A percentile compares a stretch with the other conserved stretches of the same genome.
Conservation (phyloP, 2,888 invertebrate species). For the Agrilus cyanescens region DNA sequence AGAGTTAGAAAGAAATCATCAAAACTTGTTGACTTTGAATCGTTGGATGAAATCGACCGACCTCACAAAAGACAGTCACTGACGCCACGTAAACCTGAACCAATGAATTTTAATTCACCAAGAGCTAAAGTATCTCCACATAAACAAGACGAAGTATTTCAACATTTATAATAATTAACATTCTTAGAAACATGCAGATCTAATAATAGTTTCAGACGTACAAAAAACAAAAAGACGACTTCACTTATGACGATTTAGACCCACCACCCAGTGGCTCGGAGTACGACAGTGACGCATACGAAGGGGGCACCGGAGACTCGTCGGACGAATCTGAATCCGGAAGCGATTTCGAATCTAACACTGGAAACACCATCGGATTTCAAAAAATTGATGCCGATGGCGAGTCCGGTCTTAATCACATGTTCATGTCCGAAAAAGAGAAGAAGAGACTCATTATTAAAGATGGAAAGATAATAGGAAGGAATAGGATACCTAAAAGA, state of each 20-base stretch:
- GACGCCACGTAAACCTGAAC: constrained; percentile 23
- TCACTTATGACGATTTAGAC: constrained; percentile 25
- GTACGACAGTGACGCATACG: constrained; percentile 30
- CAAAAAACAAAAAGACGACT: constrained; percentile 12
- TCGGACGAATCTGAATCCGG: constrained; percentile 28
- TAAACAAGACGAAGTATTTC: constrained; percentile 21
- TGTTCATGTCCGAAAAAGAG: constrained; percentile 70
- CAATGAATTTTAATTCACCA: constrained; percentile 14
- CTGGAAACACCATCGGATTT: constrained; percentile 36
- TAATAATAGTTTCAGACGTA: no score
- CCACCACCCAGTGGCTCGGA: constrained; percentile 32
- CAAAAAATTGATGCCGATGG: constrained; percentile 39
- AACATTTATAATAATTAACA: neutral
- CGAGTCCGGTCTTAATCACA: constrained; percentile 37
- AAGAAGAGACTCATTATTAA: constrained; percentile 62
- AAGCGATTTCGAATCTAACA: constrained; percentile 22
- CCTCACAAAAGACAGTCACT: constrained; percentile 40
- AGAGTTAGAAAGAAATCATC: constrained; percentile 90
- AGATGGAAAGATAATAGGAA: constrained; percentile 55
- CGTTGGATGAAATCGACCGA: constrained; percentile 73
- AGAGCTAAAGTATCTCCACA: constrained; percentile 12
- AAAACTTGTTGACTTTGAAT: constrained; percentile 86
- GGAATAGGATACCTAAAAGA: constrained; percentile 56
- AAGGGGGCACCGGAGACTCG: constrained; percentile 26
- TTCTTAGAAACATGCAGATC: neutral